Percentiles rank a stretch among this genome's conserved stretches.
These are phyloP conservation scores for Rachycentron canadum DNA, from an alignment of 2,797 vertebrate genomes.

Conservation along the genomic window DNA sequence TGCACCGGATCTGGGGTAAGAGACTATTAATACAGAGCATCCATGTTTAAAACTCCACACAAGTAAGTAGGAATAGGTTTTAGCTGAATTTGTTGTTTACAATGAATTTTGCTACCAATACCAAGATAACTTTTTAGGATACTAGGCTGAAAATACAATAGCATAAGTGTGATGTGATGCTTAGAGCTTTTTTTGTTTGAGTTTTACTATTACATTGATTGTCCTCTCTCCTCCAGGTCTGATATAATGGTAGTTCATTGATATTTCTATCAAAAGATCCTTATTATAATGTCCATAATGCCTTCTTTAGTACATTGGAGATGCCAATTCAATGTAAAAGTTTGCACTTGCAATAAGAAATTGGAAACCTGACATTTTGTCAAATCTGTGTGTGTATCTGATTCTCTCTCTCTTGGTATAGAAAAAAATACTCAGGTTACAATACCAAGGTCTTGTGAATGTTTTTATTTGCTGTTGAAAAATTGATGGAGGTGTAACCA, in stretches of 20 bases:
- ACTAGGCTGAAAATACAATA: neutral
- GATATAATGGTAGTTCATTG: conserved; percentile 1
- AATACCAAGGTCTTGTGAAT: neutral
- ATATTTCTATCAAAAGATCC: neutral
- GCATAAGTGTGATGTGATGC: neutral
- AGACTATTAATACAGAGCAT: neutral
- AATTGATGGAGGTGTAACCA: neutral
- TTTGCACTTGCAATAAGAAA: neutral
- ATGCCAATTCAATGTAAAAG: neutral
- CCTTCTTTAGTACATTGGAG: neutral
- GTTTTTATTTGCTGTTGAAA: neutral
- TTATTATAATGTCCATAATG: neutral
- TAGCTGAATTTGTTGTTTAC: neutral
- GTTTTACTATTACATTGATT: neutral
- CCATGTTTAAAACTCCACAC: neutral
- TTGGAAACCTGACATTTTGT: neutral
- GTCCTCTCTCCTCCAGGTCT: neutral
- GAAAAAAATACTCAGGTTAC: neutral
- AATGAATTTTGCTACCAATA: no score
- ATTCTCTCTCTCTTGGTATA: neutral
- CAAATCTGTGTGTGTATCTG: neutral
- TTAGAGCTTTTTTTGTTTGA: neutral
- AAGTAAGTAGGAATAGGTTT: neutral
- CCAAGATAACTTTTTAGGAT: neutral
- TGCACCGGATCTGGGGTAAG: conserved; percentile 93